Base-by-base conservation (phyloP, 2,797 vertebrate species). In the Danio albolineatus region DNA sequence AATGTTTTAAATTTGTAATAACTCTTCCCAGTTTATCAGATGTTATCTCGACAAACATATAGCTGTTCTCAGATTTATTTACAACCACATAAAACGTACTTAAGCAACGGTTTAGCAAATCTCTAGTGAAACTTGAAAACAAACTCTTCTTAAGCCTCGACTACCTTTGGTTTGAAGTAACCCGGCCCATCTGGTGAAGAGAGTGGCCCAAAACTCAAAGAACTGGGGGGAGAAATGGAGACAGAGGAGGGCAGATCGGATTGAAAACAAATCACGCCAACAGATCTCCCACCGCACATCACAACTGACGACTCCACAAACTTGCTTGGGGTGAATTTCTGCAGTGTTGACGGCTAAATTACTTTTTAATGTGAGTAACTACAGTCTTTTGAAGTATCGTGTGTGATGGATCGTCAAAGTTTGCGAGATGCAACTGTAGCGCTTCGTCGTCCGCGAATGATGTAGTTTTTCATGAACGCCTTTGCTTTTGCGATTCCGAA, bases 201-300 rank as follows among this genome's bases (percentile, higher is more conserved):
- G 93, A 94, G 92, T 90, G 91, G 91, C 92, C 90, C 92, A 62
- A 62, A 89, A 89, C 90, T 94, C 16, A 56, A 46, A 73, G 89
- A 89, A 86, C 69, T 88, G 84, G 86, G 92, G 86, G 92, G 89
- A 84, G 85, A 80, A 76, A 84, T 85, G 8, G 82, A 86, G 84
- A 75, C 51, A 78, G 69, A 79, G 81, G 76, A 84, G 86, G 76
- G 87, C 85, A 90, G 89, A 87, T 86, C 84, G 91, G 92, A 93
- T 91, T 93, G 92, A 93, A 95, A 96, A 93, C 93, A 94, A 94
- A 94, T 91, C 94, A 93, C 92, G 83, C 88, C 81, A 85, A 74
- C 73, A 91, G 88, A 89, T 90, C 91, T 88, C 84, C 76, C 89
- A 84, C 85, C 88, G 90, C 90, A 88, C 89, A 86, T 81, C 81